Base-by-base conservation (phyloP, 2,113 vertebrate species). In the Microcebus lehilahytsara region DNA sequence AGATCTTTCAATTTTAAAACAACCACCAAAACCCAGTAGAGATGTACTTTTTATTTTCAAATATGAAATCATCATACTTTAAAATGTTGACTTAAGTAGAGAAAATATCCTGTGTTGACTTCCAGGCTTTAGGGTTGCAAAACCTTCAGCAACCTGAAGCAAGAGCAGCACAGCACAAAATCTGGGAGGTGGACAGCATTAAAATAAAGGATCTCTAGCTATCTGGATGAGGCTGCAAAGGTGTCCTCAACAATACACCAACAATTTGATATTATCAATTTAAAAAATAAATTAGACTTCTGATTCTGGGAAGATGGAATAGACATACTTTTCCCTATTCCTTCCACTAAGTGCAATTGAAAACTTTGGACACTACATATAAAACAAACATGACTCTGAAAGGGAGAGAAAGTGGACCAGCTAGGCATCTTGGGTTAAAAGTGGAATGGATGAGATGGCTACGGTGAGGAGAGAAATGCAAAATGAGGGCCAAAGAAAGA, bases 21-120 rank as follows among this genome's bases (percentile, higher is more conserved):
- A 87, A 69, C 22, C 23, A 42, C 16, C 25, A 49, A 25, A 78
- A 22, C 8, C 67, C 78, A n/a, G 25, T 56, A 79, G 71, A 85
- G 53, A 93, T 42, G 17, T 9, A 69, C 20, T 37, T 60, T 86
- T 86, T 75, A 66, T 23, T 86, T 88, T 66, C 34, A 46, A 37
- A 79, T 37, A 14, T 40, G 22, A 96, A 84, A 42, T 85, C 51
- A 64, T 51, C 53, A 5, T 85, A 62, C 91, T 97, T 97, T 60
- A 93, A 91, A 78, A 95, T 78, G 69, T 66, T 92, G 79, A 64
- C 34, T 77, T 66, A 81, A 30, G 66, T 88, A 85, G 64, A 22
- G 85, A 94, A 53, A 95, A n/a, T 46, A 66, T 10, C 49, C 19
- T 85, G 37, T 46, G 10, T 60, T 22, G 80, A 78, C 19, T 46